These are phyloP conservation scores for Caenorhabditis sinica DNA, from an alignment of 2,888 invertebrate genomes.

Conservation along the genomic window DNA sequence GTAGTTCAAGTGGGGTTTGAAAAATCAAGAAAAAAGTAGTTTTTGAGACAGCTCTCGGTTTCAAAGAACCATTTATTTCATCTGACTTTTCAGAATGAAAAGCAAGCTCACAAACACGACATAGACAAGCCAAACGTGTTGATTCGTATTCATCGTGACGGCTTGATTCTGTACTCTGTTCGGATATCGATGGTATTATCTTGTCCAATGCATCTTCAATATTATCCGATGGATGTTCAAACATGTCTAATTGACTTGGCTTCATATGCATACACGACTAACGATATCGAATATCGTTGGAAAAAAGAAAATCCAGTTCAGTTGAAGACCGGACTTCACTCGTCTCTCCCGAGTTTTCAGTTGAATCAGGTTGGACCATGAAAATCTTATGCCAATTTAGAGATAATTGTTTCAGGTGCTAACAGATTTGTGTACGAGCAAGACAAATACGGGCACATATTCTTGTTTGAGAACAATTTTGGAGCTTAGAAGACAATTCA, in stretches of 20 bases:
- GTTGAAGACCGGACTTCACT: conserved; percentile 88
- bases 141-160: conserved; percentile 92
- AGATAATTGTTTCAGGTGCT: conserved; percentile 87
- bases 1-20: background rate
- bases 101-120: conserved; percentile 90
- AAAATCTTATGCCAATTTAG: background rate
- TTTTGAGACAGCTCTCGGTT: background rate
- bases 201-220: conserved; percentile 94
- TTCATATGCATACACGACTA: conserved; percentile 98
- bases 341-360: conserved; percentile 89
- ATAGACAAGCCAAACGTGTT: conserved; percentile 88
- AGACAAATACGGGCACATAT: conserved; percentile 96
- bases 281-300: conserved; percentile 94
- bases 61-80: background rate
- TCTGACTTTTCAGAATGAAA: conserved; percentile 90
- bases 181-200: conserved; percentile 96
- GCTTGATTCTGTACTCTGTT: conserved; percentile 81
- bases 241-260: conserved; percentile 96
- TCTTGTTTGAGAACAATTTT: conserved; percentile 97
- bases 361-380: conserved; percentile 77
- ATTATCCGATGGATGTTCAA: conserved; percentile 92
- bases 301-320: conserved; percentile 94
- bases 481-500: conserved; percentile 97
- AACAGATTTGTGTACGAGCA: conserved; percentile 96
- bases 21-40: background rate